Percentiles rank a stretch among this genome's conserved stretches.
Conservation (phyloP, 2,113 vertebrate species). For the Oncorhynchus kisutch region DNA sequence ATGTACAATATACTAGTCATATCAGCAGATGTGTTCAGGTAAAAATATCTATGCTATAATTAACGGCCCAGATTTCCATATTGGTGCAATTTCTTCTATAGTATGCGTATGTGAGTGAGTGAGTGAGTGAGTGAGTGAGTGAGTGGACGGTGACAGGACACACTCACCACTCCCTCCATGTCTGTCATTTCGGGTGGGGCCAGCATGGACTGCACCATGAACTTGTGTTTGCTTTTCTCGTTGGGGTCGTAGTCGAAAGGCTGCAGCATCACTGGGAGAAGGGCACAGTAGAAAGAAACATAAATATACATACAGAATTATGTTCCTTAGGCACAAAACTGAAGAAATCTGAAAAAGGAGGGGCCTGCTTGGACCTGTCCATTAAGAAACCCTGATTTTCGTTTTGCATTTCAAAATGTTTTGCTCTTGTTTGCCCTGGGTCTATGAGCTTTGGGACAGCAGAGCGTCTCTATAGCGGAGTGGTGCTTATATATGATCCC, state of each 20-base stretch:
- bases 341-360: not conserved
- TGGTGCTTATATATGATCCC: too few species aligned
- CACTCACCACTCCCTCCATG: slow-evolving; percentile 98
- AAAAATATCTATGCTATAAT: too few species aligned
- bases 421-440: too few species aligned
- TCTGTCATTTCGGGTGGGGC: slow-evolving; percentile 95
- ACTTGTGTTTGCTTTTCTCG: slow-evolving; percentile 99
- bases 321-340: too few species aligned
- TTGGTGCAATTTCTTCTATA: too few species aligned
- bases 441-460: too few species aligned
- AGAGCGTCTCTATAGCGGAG: too few species aligned
- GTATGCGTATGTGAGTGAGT: not conserved
- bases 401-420: too few species aligned
- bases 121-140: not conserved
- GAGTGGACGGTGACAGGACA: slow-evolving; percentile 3
- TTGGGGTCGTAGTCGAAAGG: slow-evolving; percentile 99
- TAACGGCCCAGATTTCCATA: too few species aligned
- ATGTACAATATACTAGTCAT: too few species aligned
- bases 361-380: not conserved
- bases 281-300: slow-evolving; percentile 17
- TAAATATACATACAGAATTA: not conserved
- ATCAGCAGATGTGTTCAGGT: too few species aligned
- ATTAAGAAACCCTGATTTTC: too few species aligned
- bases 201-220: slow-evolving; percentile 98
- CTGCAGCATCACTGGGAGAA: slow-evolving; percentile 96